Evolutionary conservation across 2,888 invertebrate genomes (phyloP), one percentile per base, ranked within the genome.

Genomic region (Incurvaria masculella): DNA sequence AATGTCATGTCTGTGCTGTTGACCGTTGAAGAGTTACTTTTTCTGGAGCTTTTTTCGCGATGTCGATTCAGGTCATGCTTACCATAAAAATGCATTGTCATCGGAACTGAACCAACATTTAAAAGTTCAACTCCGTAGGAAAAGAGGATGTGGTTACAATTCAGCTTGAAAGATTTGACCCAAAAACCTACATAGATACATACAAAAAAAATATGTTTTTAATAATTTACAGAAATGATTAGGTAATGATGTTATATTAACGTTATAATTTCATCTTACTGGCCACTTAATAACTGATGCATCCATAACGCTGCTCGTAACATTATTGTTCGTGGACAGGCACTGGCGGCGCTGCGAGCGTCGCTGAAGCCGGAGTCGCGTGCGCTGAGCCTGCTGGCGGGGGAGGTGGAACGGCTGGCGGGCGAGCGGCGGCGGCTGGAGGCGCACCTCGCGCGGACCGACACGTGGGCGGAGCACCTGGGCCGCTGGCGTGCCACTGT

Each of bases 381-480:
- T 57, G 89, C 93, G 2, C 67, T 93, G 45, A 74, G 84, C 49
- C 85, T 90, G 69, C 70, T 95, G 46, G 91, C 91, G 44, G 87
- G 86, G 58, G 94, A 94, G 69, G 89, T 94, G 55, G 91, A 91
- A 59, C 85, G 87, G 72, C 70, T 95, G 46, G 87, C 88, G 53
- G 86, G 87, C 2, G 93, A 94, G 61, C 88, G 89, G 61, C 75
- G 88, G 53, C 85, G 91, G 55, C 69, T 94, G 39, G 93, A 94
- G 64, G 89, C 90, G 0, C 94, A 95, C 69, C 79, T 94, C 46
- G 83, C 87, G 16, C 81, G 94, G 39, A 94, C 94, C 0, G 92
- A 94, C 70, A 85, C 88, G 44, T 95, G 95, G 95, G 89, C 91
- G 0, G 92, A 93, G 57, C 91, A 94, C 65, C 75, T 94, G 55